Evolutionary conservation across 2,888 invertebrate genomes (phyloP).

Genomic region (Hypercompe scribonia): DNA sequence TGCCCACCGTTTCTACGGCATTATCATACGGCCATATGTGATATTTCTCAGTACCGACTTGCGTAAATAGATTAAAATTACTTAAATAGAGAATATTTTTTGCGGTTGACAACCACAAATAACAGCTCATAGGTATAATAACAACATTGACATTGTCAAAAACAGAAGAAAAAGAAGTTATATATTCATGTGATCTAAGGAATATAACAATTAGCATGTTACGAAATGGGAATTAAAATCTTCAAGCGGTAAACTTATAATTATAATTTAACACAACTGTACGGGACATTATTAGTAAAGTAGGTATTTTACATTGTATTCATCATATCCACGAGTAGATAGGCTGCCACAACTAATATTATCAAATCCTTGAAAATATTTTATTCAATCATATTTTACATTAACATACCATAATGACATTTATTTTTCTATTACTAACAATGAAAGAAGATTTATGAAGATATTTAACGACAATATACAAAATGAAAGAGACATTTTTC

Average conservation of each 20-base stretch:
- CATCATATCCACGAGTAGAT: too few species aligned
- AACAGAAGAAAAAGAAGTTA: too few species aligned
- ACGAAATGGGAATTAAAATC: background rate
- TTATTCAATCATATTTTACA: background rate
- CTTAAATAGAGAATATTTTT: background rate
- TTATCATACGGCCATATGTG: constrained; percentile 6
- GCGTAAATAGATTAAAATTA: background rate
- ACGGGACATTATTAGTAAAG: background rate
- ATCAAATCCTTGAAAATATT: background rate
- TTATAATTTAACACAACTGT: background rate
- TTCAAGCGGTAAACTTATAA: background rate
- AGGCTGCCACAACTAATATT: background rate
- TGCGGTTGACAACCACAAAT: background rate
- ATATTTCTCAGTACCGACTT: background rate
- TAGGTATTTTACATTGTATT: background rate
- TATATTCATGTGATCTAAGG: too few species aligned
- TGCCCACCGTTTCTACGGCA: too few species aligned
- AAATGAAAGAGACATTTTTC: constrained; percentile 12
- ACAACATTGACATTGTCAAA: background rate
- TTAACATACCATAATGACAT: background rate
- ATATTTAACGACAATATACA: constrained; percentile 20
- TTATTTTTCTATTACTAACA: background rate
- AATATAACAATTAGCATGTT: too few species aligned
- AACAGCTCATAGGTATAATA: background rate
- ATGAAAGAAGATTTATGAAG: background rate